Percentiles rank a stretch among this genome's conserved stretches.
phyloP scores from a whole-genome alignment of 2,113 vertebrate species.

The Sinocyclocheilus anophthalmus region DNA sequence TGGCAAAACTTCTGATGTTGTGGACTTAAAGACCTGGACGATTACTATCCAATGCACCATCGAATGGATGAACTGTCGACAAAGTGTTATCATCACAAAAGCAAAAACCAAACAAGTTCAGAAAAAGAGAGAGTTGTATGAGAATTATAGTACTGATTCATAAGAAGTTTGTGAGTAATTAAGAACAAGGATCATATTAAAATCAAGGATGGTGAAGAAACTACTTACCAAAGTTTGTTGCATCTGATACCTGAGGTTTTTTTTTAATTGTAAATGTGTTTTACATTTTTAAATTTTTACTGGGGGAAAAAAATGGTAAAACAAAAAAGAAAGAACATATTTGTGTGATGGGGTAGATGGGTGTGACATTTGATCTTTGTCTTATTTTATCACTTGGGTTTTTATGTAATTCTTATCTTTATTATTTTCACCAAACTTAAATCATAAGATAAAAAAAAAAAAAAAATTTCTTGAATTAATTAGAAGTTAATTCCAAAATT shows the following conservation, averaged over 20 bases:
- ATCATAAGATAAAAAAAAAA: constrained; percentile 56
- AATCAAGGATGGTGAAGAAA: constrained; percentile 68
- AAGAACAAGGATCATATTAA: constrained; percentile 81
- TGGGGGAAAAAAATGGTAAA: constrained; percentile 66
- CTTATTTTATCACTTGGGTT: constrained; percentile 73
- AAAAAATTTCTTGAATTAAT: constrained; percentile 45
- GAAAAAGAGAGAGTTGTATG: constrained; percentile 52
- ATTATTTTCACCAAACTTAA: constrained; percentile 66
- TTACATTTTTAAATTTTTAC: constrained; percentile 92
- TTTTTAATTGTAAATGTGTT: constrained; percentile 82
- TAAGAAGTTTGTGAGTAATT: constrained; percentile 53
- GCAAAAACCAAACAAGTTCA: constrained; percentile 79
- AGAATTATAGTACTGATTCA: constrained; percentile 49
- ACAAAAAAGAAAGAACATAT: constrained; percentile 63
- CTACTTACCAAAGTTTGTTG: constrained; percentile 98
- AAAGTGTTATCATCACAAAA: constrained; percentile 80
- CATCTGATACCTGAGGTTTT: constrained; percentile 86
- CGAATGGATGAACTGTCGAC: constrained; percentile 72
- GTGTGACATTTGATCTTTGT: constrained; percentile 74
- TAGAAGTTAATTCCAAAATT: constrained; percentile 52
- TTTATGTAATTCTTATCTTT: too few relatives aligned
- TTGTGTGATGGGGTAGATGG: constrained; percentile 58
- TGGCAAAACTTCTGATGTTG: constrained; percentile 26
- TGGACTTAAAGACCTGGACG: constrained; percentile 56
- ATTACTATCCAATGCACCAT: constrained; percentile 67